Evolutionary conservation across 2,797 vertebrate species (phyloP).

Genomic region (Sparus aurata): DNA sequence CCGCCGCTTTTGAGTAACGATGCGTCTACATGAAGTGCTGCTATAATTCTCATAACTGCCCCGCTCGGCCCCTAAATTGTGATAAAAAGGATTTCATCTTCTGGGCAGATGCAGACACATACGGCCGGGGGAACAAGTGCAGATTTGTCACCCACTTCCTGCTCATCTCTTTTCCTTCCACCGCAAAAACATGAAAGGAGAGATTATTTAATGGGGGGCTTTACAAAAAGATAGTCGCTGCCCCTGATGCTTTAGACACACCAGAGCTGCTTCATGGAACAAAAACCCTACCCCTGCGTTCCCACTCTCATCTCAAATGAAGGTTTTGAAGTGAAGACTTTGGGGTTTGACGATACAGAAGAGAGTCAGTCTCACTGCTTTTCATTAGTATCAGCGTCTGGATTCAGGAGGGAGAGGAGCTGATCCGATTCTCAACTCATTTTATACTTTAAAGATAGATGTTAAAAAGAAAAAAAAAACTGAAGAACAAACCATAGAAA

Average conservation of each 20-base stretch:
- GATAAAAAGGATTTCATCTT: constrained; percentile 83
- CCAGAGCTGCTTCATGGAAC: constrained; percentile 19
- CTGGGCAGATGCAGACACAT: constrained; percentile 61
- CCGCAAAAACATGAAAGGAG: constrained; percentile 58
- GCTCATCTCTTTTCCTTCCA: constrained; percentile 58
- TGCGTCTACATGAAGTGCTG: constrained; percentile 72
- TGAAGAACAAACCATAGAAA: neutral
- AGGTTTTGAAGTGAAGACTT: constrained; percentile 42
- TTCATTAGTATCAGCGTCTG: constrained; percentile 42
- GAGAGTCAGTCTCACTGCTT: constrained; percentile 23
- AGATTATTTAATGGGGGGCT: constrained; percentile 55
- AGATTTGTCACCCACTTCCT: constrained; percentile 65
- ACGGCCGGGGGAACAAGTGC: constrained; percentile 30
- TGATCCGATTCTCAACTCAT: constrained; percentile 1
- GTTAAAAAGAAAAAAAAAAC: neutral
- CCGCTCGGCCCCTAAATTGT: constrained; percentile 76
- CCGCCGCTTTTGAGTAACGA: constrained; percentile 78
- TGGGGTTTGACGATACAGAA: constrained; percentile 7
- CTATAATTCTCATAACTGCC: constrained; percentile 81
- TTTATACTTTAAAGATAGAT: neutral
- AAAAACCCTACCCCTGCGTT: constrained; percentile 12
- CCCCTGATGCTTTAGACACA: constrained; percentile 36
- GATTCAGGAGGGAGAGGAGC: constrained; percentile 19
- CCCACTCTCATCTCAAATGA: constrained; percentile 26
- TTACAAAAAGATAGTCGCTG: constrained; percentile 30